phyloP scores from a whole-genome alignment of 2,113 vertebrate genomes.

The Climacteris rufus region DNA sequence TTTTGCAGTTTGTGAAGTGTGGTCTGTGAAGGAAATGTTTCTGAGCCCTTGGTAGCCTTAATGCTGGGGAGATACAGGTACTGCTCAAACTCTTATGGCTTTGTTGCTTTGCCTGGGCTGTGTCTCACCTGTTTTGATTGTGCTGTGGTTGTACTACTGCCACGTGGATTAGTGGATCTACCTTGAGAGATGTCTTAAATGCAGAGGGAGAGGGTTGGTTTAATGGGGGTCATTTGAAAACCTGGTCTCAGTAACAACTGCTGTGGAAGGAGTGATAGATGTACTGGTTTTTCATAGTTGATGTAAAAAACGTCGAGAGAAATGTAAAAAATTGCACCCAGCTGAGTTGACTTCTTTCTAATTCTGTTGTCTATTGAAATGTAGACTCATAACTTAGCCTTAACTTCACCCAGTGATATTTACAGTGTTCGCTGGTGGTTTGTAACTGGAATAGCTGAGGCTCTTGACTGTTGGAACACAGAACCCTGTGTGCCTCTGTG shows the following conservation, averaged over 20 bases:
- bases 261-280: background rate
- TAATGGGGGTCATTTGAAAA: background rate
- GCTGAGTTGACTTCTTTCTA: background rate
- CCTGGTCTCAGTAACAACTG: background rate
- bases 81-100: rapidly evolving
- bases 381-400: background rate
- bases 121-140: background rate
- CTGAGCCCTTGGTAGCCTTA: background rate
- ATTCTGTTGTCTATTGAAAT: background rate
- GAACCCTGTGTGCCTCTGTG: rapidly evolving
- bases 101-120: background rate
- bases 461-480: rapidly evolving
- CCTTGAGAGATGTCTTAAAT: background rate
- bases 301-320: background rate
- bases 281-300: background rate
- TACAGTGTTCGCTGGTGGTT: rapidly evolving
- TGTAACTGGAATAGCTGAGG: background rate
- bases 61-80: rapidly evolving
- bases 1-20: background rate
- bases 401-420: background rate
- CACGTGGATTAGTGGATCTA: background rate
- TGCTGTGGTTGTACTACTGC: background rate
- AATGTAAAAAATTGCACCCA: background rate
- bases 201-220: background rate
- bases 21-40: background rate